Conservation (phyloP, 2,888 invertebrate species). For the Dicycla oo region DNA sequence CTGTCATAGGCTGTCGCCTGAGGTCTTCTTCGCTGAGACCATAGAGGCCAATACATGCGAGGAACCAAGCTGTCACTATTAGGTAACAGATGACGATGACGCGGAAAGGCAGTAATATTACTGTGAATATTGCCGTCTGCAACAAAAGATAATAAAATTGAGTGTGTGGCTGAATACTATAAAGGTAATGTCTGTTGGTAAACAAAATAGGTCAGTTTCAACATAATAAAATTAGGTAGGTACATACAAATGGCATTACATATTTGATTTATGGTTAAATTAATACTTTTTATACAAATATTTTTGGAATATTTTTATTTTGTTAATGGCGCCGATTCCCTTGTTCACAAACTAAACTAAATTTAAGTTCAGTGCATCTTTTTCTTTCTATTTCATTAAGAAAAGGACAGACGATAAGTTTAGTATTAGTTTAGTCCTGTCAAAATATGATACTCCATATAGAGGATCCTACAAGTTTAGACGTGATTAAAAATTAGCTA, state of each 20-base stretch:
- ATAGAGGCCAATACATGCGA: slow-evolving; percentile 95
- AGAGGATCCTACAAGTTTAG: too few species aligned
- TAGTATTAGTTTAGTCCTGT: too few species aligned
- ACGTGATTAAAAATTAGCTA: too few species aligned
- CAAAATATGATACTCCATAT: too few species aligned
- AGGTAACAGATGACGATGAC: slow-evolving; percentile 94
- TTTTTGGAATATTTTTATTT: background rate
- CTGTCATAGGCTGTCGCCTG: slow-evolving; percentile 94
- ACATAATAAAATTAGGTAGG: too few species aligned
- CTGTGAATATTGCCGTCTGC: slow-evolving; percentile 96
- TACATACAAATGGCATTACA: background rate
- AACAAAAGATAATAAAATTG: slow-evolving; percentile 79
- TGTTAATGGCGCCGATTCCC: too few species aligned
- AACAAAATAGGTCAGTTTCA: slow-evolving; percentile 1
- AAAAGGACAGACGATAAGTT: too few species aligned
- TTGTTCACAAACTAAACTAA: too few species aligned
- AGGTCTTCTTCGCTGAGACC: slow-evolving; percentile 95
- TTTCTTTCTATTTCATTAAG: too few species aligned
- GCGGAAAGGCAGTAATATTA: slow-evolving; percentile 95
- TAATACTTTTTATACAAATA: background rate
- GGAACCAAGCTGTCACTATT: slow-evolving; percentile 95
- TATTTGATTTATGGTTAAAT: slow-evolving; percentile 1
- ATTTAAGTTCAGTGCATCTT: too few species aligned
- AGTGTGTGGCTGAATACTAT: background rate
- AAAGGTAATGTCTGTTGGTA: background rate